These are phyloP conservation scores for Haliclystus octoradiatus DNA, from an alignment of 30 jellyfish, hydroid and myxozoan genomes.

Conservation along the genomic window DNA sequence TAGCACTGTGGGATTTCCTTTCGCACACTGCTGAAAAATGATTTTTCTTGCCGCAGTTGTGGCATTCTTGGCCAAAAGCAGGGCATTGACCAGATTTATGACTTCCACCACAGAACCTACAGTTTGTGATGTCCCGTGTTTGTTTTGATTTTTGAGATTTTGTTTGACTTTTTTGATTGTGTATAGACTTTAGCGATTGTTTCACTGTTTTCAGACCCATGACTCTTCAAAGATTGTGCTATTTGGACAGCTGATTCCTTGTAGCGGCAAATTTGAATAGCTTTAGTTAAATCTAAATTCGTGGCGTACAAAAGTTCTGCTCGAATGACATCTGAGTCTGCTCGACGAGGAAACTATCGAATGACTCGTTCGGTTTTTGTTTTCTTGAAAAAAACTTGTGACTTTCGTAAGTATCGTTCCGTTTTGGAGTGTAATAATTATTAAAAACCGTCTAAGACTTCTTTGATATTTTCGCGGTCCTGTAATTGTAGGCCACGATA, in stretches of 20 bases:
- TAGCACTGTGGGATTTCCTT: not conserved
- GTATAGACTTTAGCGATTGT: too few species aligned
- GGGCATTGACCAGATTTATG: not conserved
- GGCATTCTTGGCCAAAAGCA: not conserved
- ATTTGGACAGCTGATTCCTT: not conserved
- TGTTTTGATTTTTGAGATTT: not conserved
- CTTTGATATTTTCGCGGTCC: too few species aligned
- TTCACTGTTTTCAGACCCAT: not conserved
- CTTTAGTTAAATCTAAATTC: not conserved
- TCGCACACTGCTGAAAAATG: not conserved
- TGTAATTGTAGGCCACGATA: not conserved
- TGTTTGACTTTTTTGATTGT: not conserved
- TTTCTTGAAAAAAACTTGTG: not conserved
- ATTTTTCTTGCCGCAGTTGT: not conserved
- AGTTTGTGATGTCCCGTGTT: not conserved
- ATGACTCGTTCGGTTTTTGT: not conserved
- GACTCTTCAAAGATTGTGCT: not conserved
- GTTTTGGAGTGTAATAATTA: too few species aligned
- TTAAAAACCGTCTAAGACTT: too few species aligned
- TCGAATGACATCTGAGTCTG: not conserved
- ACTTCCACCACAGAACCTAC: not conserved
- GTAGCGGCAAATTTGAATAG: not conserved
- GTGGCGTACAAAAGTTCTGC: not conserved
- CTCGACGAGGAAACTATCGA: not conserved
- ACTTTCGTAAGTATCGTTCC: not conserved